These are phyloP conservation scores for Hyles lineata DNA, from an alignment of 2,888 invertebrate species.

Conservation along the genomic window DNA sequence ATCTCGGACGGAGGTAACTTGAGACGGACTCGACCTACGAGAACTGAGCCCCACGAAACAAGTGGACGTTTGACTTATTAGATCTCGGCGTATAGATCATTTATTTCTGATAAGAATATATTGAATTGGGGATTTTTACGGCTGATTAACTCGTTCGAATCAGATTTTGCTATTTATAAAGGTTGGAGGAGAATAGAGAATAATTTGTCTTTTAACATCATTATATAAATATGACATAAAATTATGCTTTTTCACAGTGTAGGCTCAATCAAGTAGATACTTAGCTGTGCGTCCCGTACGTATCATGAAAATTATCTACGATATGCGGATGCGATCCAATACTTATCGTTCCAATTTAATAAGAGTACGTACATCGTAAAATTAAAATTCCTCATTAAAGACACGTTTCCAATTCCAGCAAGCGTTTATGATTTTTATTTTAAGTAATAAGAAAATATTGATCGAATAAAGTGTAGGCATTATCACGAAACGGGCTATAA, in stretches of 20 bases:
- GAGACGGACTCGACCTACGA: constrained; percentile 53
- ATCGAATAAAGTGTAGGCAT: constrained; percentile 32
- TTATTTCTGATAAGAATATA: constrained; percentile 25
- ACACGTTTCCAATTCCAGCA: constrained; percentile 9
- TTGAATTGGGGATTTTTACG: constrained; percentile 25
- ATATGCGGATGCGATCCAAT: neutral
- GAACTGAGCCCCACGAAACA: constrained; percentile 37
- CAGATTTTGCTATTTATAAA: constrained; percentile 17
- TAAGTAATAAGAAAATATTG: constrained; percentile 32
- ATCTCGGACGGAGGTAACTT: constrained; percentile 49
- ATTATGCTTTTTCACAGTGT: no score
- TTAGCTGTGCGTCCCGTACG: neutral
- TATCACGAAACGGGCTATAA: constrained; percentile 33
- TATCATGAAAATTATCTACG: neutral
- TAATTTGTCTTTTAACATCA: no score
- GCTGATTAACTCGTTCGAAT: constrained; percentile 5
- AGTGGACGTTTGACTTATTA: constrained; percentile 31
- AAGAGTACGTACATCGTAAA: neutral
- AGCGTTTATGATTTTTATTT: constrained; percentile 28
- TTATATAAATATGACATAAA: no score
- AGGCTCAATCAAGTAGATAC: neutral
- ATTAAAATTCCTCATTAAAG: constrained; percentile 19
- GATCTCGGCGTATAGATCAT: constrained; percentile 20
- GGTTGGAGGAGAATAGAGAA: neutral
- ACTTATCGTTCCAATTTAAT: constrained; percentile 6